Evolutionary conservation across 1,140 invertebrate species (phyloP).

Genomic region (Drosophila elegans): DNA sequence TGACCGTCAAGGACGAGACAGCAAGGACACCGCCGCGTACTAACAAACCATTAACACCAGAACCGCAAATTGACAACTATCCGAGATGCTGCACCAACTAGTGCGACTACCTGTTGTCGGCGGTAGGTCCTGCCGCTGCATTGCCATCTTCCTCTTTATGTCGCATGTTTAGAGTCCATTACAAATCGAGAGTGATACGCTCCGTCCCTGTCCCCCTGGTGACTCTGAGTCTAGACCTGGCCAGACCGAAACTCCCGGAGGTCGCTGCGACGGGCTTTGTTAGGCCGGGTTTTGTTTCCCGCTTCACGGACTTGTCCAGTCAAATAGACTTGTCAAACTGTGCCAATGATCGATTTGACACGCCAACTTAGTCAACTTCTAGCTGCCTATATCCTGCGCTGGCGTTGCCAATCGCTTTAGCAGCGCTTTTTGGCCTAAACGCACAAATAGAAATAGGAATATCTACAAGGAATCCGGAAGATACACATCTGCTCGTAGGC

Average conservation of each 20-base stretch:
- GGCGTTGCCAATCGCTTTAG: constrained; percentile 78
- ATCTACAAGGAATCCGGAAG: constrained; percentile 15
- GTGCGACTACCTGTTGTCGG: constrained; percentile 62
- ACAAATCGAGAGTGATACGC: constrained; percentile 83
- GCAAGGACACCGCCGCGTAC: constrained; percentile 49
- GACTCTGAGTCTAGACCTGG: constrained; percentile 31
- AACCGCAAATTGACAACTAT: constrained; percentile 62
- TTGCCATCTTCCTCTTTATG: constrained; percentile 41
- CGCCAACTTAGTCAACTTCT: constrained; percentile 77
- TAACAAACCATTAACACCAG: constrained; percentile 82
- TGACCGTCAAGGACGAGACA: constrained; percentile 7
- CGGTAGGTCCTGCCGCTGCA: constrained; percentile 60
- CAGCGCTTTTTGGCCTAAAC: constrained; percentile 73
- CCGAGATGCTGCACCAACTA: constrained; percentile 1
- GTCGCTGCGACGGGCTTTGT: constrained; percentile 39
- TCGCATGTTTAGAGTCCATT: constrained; percentile 78
- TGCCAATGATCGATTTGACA: constrained; percentile 82
- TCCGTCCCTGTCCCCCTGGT: constrained; percentile 18
- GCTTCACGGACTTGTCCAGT: constrained; percentile 29
- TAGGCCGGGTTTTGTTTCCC: constrained; percentile 40
- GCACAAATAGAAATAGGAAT: constrained; percentile 26
- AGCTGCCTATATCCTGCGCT: constrained; percentile 32
- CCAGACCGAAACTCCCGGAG: constrained; percentile 46
- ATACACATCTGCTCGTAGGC: constrained; percentile 30
- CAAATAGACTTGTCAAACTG: constrained; percentile 81